A percentile compares a stretch with the other conserved stretches of the same genome.
These are phyloP conservation scores for Drosophila suzukii DNA, from an alignment of 1,140 invertebrate genomes.

Conservation along the genomic window DNA sequence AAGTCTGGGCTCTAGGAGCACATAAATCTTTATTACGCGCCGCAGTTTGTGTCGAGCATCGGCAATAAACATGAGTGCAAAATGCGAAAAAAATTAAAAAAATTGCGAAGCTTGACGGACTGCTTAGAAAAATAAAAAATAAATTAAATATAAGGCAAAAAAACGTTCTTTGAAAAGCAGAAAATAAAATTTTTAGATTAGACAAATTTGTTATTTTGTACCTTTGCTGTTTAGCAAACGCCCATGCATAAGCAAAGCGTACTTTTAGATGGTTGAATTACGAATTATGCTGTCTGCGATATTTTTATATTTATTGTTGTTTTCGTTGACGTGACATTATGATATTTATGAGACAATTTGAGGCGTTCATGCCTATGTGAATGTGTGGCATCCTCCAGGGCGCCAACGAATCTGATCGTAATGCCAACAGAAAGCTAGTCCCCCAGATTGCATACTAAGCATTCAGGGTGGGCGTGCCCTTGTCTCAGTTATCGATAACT, in stretches of 20 bases:
- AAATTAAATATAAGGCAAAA: constrained; percentile 16
- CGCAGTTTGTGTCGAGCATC: constrained; percentile 39
- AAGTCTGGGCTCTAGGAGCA: constrained; percentile 3
- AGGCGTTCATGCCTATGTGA: constrained; percentile 28
- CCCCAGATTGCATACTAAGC: constrained; percentile 61
- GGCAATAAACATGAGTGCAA: constrained; percentile 55
- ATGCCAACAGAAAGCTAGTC: constrained; percentile 56
- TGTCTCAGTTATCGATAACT: constrained; percentile 40
- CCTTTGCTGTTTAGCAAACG: too few relatives aligned
- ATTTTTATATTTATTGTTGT: constrained; percentile 39
- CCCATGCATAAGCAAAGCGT: too few relatives aligned
- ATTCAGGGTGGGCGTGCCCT: constrained; percentile 34
- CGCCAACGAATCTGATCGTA: constrained; percentile 32
- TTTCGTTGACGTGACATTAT: constrained; percentile 57
- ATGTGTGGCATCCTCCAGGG: constrained; percentile 30
- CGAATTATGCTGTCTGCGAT: background rate
- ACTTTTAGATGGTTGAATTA: too few relatives aligned
- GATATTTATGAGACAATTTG: constrained; percentile 60
- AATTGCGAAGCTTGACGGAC: constrained; percentile 67
- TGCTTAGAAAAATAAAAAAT: constrained; percentile 58
- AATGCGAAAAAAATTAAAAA: constrained; percentile 69
- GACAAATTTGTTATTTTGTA: too few relatives aligned
- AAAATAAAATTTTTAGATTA: too few relatives aligned
- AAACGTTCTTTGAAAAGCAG: background rate
- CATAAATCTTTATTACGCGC: constrained; percentile 59